Evolutionary conservation across 2,113 vertebrate genomes (phyloP), one percentile per base, ranked within the genome.

Genomic region (Nothocercus nigrocapillus): DNA sequence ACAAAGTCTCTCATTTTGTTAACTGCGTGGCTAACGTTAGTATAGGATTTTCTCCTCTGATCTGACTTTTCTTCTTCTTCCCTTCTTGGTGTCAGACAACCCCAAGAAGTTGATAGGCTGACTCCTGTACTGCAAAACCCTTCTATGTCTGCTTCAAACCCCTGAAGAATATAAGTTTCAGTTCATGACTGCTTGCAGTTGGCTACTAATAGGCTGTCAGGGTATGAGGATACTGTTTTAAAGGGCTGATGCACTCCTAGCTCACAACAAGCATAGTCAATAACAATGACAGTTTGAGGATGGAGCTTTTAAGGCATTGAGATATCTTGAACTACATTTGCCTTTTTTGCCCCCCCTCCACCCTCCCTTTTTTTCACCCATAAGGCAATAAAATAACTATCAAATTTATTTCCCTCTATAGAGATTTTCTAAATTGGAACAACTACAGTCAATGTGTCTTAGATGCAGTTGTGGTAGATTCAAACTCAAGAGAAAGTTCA

Each of bases 381-480:
- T 20, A 25, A 47, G 36, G 79, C 72, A 85, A 12, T 70, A 67
- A 51, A 89, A 2, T 9, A 63, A 5, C 59, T 11, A 25, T 7
- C 11, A 74, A 21, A 45, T 38, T 63, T 4, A 8, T 74, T 68
- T 34, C 36, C 54, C 54, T 85, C 54, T 81, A 20, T 15, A 70
- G 75, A 17, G 49, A 36, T 54, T 89, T 91, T 76, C 47, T 63
- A 2, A 63, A 62, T 11, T 45, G 72, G 70, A 70, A 2, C 59
- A 93, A 82, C 59, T 22, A 77, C 59, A 93, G 24, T 3, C 73
- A 74, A 6, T 69, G 85, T 78, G 49, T 91, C 20, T 70, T 47
- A 16, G 53, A 82, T 28, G 81, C 94, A 89, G 78, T 75, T 83
- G 78, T 69, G 78, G 79, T 82, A 54, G 67, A 69, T 77, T 89